phyloP scores from a whole-genome alignment of 2,113 vertebrate genomes.

The Eretmodus cyanostictus region DNA sequence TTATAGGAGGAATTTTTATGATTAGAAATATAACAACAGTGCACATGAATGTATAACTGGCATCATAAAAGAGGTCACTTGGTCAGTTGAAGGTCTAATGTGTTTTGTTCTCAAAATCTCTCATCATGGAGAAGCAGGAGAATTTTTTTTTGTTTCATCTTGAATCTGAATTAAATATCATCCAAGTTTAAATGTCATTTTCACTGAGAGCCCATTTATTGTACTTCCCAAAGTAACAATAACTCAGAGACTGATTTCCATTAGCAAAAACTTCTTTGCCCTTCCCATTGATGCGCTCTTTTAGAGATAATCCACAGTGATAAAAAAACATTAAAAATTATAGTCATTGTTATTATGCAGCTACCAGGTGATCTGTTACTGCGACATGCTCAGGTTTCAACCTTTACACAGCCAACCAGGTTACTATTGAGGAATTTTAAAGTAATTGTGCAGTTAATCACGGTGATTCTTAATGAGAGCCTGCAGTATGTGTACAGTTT shows the following conservation, averaged over 20 bases:
- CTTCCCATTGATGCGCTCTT: background rate
- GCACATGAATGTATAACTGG: background rate
- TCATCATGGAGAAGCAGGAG: fast-evolving
- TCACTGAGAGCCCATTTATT: background rate
- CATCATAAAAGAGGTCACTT: background rate
- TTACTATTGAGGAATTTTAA: background rate
- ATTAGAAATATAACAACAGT: background rate
- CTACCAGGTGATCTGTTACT: background rate
- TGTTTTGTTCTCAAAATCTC: fast-evolving
- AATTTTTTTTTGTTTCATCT: background rate
- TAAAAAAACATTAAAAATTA: background rate
- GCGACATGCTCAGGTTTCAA: background rate
- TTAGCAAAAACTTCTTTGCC: background rate
- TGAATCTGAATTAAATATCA: background rate
- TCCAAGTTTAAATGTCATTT: background rate
- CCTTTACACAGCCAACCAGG: background rate
- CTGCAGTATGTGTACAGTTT: background rate
- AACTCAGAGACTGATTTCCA: background rate
- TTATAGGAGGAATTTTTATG: background rate
- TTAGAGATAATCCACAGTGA: background rate
- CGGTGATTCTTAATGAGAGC: background rate
- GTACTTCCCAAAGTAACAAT: background rate
- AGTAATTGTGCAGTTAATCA: background rate
- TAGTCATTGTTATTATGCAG: background rate
- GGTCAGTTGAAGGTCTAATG: background rate